Conservation (phyloP, 2,888 invertebrate species). For the Pemphredon lugubris region DNA sequence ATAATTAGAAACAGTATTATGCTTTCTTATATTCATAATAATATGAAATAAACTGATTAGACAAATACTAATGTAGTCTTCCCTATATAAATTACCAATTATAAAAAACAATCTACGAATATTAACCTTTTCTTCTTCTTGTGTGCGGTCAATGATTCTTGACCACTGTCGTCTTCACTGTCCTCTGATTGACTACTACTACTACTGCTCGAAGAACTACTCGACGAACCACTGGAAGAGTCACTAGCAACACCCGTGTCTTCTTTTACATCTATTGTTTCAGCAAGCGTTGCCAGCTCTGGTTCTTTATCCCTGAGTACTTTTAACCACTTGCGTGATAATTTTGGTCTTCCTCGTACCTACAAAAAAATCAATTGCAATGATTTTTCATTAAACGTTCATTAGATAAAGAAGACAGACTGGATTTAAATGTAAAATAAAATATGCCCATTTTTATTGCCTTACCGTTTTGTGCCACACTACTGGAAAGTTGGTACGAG, state of each 20-base stretch:
- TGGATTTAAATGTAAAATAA: not conserved
- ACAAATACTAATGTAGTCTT: slow-evolving; percentile 25
- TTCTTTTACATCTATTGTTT: slow-evolving; percentile 91
- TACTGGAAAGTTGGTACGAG: slow-evolving; percentile 96
- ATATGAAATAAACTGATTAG: slow-evolving; percentile 53
- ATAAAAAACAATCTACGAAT: slow-evolving; percentile 9
- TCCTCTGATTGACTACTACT: slow-evolving; percentile 86
- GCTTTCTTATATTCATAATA: slow-evolving; percentile 55
- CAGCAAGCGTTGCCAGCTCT: slow-evolving; percentile 89
- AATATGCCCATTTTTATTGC: not conserved
- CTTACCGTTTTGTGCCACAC: slow-evolving; percentile 97
- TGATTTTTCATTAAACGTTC: not conserved
- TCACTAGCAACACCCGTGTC: slow-evolving; percentile 97
- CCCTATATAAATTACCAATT: slow-evolving; percentile 8
- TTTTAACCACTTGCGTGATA: slow-evolving; percentile 95
- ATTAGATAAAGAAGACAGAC: not conserved
- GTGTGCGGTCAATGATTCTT: slow-evolving; percentile 93
- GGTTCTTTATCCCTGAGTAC: slow-evolving; percentile 88
- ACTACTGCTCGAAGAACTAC: slow-evolving; percentile 88
- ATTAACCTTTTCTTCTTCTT: slow-evolving; percentile 87
- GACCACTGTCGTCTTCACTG: slow-evolving; percentile 90
- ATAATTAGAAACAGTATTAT: slow-evolving; percentile 68
- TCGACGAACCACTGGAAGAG: slow-evolving; percentile 92
- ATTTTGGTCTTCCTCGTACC: slow-evolving; percentile 95
- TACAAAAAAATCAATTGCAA: slow-evolving; percentile 35